Percentiles rank a stretch among this genome's conserved stretches.
Evolutionary conservation across 2,113 vertebrate genomes (phyloP).

Genomic region (Forbesichthys papilliferus): DNA sequence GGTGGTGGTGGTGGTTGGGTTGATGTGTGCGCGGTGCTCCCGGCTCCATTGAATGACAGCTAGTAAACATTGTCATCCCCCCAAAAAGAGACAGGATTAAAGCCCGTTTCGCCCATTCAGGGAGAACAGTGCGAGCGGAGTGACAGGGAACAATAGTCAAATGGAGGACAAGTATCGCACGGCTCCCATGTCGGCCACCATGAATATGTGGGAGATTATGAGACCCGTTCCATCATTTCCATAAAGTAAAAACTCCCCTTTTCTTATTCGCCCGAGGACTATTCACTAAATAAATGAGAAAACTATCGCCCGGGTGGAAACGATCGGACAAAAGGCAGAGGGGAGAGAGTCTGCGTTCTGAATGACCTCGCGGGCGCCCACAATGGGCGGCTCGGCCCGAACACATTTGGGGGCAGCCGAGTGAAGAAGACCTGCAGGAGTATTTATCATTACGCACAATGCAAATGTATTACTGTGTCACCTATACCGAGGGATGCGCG

Average conservation of each 20-base stretch:
- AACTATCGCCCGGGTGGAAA: constrained; percentile 77
- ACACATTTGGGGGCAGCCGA: constrained; percentile 74
- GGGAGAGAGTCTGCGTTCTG: constrained; percentile 68
- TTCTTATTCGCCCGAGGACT: constrained; percentile 63
- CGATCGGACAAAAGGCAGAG: constrained; percentile 74
- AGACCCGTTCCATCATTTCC: constrained; percentile 76
- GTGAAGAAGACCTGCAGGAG: constrained; percentile 77
- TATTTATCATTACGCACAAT: constrained; percentile 81
- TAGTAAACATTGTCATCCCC: constrained; percentile 74
- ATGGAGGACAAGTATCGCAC: constrained; percentile 72
- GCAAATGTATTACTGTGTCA: constrained; percentile 81
- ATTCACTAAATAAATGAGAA: constrained; percentile 85
- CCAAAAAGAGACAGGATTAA: constrained; percentile 69
- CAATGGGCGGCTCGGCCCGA: constrained; percentile 67
- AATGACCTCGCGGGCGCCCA: constrained; percentile 73
- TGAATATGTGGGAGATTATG: constrained; percentile 82
- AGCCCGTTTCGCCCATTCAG: constrained; percentile 64
- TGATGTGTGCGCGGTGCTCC: constrained; percentile 41
- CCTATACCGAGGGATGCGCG: constrained; percentile 74
- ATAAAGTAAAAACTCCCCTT: constrained; percentile 79
- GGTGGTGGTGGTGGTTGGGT: neutral
- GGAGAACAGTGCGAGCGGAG: constrained; percentile 52
- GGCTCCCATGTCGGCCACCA: constrained; percentile 73
- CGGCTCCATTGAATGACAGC: constrained; percentile 68
- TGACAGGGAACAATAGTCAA: constrained; percentile 72